Evolutionary conservation across 2,888 invertebrate genomes (phyloP), one percentile per base, ranked within the genome.

Genomic region (Nebria salina): DNA sequence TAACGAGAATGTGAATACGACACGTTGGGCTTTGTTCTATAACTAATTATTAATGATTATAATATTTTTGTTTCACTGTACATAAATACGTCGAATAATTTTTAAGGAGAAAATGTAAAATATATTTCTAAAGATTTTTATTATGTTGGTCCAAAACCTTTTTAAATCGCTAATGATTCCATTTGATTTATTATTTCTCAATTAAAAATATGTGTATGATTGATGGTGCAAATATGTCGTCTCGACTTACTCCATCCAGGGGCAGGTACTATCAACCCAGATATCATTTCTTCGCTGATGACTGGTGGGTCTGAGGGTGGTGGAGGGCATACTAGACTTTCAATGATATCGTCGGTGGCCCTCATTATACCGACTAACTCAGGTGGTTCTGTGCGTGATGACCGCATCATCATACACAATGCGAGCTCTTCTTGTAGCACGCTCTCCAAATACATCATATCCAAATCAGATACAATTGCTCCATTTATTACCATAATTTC

Each of bases 401-500:
- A 96, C 85, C 98, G 93, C 94, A 98, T 97, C 95, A 98, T 98
- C 95, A 98, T 96, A 91, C 97, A 97, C 83, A 98, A 93, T 74
- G 96, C 95, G 84, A 96, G 93, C 88, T 97, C 97, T 89, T 98
- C 98, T 90, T 98, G 98, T 85, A 98, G 92, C 84, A 98, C 96
- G 88, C 96, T 97, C 90, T 98, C 98, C 88, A 98, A 93, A 92
- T 97, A 98, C 96, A 98, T 98, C 98, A 98, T 98, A 92, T 98
- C 98, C 91, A 98, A 92, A 91, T 98, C 98, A 87, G 97, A 97
- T 85, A 98, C 98, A 89, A 98, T 97, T 86, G 98, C 97, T 84
- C 98, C 97, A 91, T 98, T 98, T 91, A 98, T 98, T 89, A 98
- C 97, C 95, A 98, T 97, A 89, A 98, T 98, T 92, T 98, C 98